Base-by-base conservation (phyloP, 2,113 vertebrate genomes). In the Pedetes capensis region DNA sequence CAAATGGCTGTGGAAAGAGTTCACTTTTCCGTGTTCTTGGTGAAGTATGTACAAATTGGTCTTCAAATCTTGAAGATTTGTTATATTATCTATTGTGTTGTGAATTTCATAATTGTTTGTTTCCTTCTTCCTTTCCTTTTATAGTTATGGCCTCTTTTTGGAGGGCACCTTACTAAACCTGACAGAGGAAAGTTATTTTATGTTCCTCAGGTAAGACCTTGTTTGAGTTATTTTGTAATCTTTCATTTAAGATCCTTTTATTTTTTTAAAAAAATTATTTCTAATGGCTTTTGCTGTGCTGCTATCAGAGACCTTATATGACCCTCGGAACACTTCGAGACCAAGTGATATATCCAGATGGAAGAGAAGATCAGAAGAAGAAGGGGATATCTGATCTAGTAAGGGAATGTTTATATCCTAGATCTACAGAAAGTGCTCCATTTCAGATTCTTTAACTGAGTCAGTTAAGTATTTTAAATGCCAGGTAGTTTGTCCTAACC, bases 311-410 rank as follows among this genome's bases (percentile, higher is more conserved):
- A 97, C 99, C 99, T 0, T 99, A 99, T 94, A 99, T 99, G 99
- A 99, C 99, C 17, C 98, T 99, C 39, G 99, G 99, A 87, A 99
- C 99, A 0, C 98, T 99, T 92, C 98, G 99, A 98, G 99, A 99
- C 98, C 99, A 99, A 97, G 99, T 99, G 69, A 99, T 99, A 93
- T 99, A 99, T 97, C 99, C 99, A 10, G 99, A 99, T 97, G 99
- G 99, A 82, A 34, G 96, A 76, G 99, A 99, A 93, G 99, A 99
- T 61, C 99, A 99, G 98, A 99, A 96, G 89, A 99, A 93, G 94
- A 99, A 99, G 96, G 99, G 99, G 9, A 99, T 99, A 97, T 99
- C 99, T 95, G 99, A 99, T 96, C 98, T 99, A 97, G 99, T 99
- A 96, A 97, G 95, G 59, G 69, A 66, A 44, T 57, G 3, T 78